Evolutionary conservation across 2,888 invertebrate genomes (phyloP).

Genomic region (Aporophyla nigra): DNA sequence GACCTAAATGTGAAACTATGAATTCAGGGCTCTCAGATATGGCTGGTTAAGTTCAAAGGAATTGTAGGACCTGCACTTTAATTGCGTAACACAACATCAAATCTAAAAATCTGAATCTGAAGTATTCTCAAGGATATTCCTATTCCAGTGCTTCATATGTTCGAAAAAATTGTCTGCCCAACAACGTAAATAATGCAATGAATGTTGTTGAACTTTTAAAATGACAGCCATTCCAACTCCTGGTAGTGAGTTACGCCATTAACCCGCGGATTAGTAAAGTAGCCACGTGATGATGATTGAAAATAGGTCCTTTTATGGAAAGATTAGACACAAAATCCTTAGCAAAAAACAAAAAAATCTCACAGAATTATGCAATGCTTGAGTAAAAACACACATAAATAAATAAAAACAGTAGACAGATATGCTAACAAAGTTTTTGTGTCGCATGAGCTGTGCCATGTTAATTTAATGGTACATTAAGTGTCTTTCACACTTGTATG

Average conservation of each 20-base stretch:
- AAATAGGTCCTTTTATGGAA: neutral
- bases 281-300: neutral
- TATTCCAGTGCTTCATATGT: too few relatives aligned
- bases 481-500: conserved; percentile 60
- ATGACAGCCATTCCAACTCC: too few relatives aligned
- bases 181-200: too few relatives aligned
- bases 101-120: too few relatives aligned
- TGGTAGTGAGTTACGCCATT: too few relatives aligned
- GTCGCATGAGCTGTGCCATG: conserved; percentile 63
- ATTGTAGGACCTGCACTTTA: neutral
- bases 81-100: too few relatives aligned
- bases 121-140: too few relatives aligned
- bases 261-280: too few relatives aligned
- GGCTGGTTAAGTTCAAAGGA: neutral
- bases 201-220: too few relatives aligned
- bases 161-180: too few relatives aligned
- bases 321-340: neutral
- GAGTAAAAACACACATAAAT: conserved; percentile 2
- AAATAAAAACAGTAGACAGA: conserved; percentile 18
- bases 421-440: conserved; percentile 45
- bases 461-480: conserved; percentile 64
- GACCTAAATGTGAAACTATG: neutral
- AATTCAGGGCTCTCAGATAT: neutral
- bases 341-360: neutral
- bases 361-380: neutral